Base-by-base conservation (phyloP, 2,797 vertebrate species). In the Percopsis omiscomaycus region DNA sequence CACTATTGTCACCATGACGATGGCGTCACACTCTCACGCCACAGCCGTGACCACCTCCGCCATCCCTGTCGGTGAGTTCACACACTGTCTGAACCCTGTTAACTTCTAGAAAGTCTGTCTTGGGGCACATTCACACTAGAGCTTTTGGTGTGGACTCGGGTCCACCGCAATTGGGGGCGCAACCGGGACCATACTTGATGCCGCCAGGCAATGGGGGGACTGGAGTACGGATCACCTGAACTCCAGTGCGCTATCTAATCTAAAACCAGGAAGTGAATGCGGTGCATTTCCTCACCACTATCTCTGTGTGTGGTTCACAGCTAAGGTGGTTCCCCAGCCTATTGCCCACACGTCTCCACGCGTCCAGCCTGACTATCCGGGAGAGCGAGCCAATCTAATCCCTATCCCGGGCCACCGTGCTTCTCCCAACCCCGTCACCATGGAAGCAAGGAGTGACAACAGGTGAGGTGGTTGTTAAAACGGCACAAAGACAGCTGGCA, bases 281-380 rank as follows among this genome's bases (percentile, higher is more conserved):
- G 22, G 4, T 12, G 2, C 6, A 4, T 4, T 44, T 59, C 63
- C 55, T 60, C n/a, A 52, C 14, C 59, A 37, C 3, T 13, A 29
- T 4, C 0, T 37, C 47, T 14, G 5, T 5, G 44, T 13, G 2
- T 61, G 50, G 5, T 73, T 28, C 71, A 14, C 87, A 99, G 97
- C 97, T 85, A 99, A 99, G 90, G 97, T 99, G 73, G 97, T 99
- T 75, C 97, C 97, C 65, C 97, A 99, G 87, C 97, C 97, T 47
- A 97, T 98, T 44, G 94, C 96, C 0, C 96, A 98, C 79, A 97
- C 95, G 60, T 96, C 97, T 63, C 93, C 97, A 45, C 93, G 97
- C 14, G 95, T 97, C 84, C 97, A 98, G 86, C 86, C 95, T 0
- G 97, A 99, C 37, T 98, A 98, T 64, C 86, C 95, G 2, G 92